Conservation (phyloP, 2,888 invertebrate genomes). For the Cylloceria caligata region DNA sequence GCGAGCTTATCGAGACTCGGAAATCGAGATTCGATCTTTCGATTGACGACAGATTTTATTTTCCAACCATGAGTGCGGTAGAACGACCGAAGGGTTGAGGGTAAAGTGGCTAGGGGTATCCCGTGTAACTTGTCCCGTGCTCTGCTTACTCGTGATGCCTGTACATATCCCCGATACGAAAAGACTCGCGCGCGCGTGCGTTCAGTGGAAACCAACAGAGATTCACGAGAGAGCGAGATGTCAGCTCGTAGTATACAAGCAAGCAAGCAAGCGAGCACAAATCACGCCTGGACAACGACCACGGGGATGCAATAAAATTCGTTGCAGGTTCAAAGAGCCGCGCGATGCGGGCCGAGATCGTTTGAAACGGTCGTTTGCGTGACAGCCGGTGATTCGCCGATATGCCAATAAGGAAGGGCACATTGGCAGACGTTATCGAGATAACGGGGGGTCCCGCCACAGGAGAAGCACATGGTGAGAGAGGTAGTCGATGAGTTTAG, state of each 20-base stretch:
- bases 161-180: neutral
- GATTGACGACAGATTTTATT: conserved; percentile 69
- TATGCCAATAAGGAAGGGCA: conserved; percentile 77
- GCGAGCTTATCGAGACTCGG: conserved; percentile 54
- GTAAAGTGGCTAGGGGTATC: conserved; percentile 56
- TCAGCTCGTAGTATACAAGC: conserved; percentile 35
- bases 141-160: conserved; percentile 32
- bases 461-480: conserved; percentile 13
- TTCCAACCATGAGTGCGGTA: conserved; percentile 1
- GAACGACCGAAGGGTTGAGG: conserved; percentile 39
- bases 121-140: conserved; percentile 69
- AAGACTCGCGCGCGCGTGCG: conserved; percentile 33
- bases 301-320: conserved; percentile 69
- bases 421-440: conserved; percentile 68
- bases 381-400: conserved; percentile 74
- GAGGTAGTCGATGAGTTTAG: conserved; percentile 34
- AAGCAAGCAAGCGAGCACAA: conserved; percentile 31
- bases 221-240: conserved; percentile 50
- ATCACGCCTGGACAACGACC: conserved; percentile 51
- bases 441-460: conserved; percentile 54
- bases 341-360: conserved; percentile 58
- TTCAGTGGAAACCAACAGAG: conserved; percentile 13
- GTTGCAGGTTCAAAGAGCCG: conserved; percentile 69
- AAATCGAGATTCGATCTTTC: conserved; percentile 68
- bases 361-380: conserved; percentile 67